Conservation (phyloP, 2,113 vertebrate species). For the Entosphenus tridentatus region DNA sequence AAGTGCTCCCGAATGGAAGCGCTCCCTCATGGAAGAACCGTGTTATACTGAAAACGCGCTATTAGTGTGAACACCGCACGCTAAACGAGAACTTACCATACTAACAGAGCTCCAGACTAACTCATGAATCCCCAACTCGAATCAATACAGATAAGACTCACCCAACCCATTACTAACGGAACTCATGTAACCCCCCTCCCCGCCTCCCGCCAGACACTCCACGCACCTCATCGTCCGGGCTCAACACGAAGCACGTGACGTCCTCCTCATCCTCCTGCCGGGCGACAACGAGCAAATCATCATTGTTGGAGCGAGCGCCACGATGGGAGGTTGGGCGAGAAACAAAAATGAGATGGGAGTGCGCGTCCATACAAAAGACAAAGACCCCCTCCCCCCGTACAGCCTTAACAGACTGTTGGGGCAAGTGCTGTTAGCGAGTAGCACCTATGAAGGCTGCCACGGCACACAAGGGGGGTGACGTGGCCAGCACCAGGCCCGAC, state of each 20-base stretch:
- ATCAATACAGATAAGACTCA: not conserved
- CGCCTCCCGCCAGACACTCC: too few species aligned
- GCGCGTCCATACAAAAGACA: too few species aligned
- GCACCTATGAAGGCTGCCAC: too few species aligned
- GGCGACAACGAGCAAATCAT: not conserved
- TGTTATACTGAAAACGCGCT: not conserved
- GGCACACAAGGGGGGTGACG: too few species aligned
- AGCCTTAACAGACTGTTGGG: too few species aligned
- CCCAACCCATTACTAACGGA: not conserved
- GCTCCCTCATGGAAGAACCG: not conserved
- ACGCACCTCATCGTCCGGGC: slow-evolving; percentile 48
- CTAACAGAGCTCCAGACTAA: not conserved
- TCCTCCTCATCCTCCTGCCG: slow-evolving; percentile 68
- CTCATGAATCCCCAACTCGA: not conserved
- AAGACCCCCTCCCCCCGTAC: too few species aligned
- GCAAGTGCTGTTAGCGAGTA: too few species aligned
- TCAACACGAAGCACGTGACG: slow-evolving; percentile 54
- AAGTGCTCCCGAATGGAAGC: too few species aligned
- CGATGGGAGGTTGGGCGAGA: too few species aligned
- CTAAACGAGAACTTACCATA: not conserved
- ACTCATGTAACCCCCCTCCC: not conserved
- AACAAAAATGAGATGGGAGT: too few species aligned
- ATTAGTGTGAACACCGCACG: not conserved
- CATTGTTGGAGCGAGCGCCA: too few species aligned
- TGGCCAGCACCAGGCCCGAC: too few species aligned